These are phyloP conservation scores for Troides aeacus DNA, from an alignment of 2,888 invertebrate species.

Conservation along the genomic window DNA sequence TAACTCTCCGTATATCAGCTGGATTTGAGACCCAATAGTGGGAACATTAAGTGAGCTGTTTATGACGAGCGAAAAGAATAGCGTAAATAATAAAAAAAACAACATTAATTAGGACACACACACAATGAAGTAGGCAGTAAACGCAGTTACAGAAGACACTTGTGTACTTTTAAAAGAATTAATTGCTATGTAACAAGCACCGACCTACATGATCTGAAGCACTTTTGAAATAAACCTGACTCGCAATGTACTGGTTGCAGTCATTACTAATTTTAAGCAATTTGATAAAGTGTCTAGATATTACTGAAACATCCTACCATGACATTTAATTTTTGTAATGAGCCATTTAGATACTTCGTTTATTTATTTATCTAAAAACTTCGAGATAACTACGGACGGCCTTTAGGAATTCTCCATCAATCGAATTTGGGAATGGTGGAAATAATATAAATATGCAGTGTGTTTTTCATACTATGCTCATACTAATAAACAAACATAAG, in stretches of 20 bases:
- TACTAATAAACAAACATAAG: too few relatives aligned
- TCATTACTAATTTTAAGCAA: neutral
- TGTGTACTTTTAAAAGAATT: conserved; percentile 23
- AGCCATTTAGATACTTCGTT: neutral
- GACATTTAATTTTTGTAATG: neutral
- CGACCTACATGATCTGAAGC: conserved; percentile 29
- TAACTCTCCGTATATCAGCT: too few relatives aligned
- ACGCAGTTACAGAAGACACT: conserved; percentile 18
- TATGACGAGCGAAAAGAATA: neutral
- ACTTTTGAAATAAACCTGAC: conserved; percentile 20
- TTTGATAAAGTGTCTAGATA: neutral
- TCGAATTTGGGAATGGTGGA: too few relatives aligned
- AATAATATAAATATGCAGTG: too few relatives aligned
- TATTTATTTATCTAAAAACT: neutral
- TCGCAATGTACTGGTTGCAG: conserved; percentile 11
- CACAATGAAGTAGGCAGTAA: conserved; percentile 12
- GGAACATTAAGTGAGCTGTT: neutral
- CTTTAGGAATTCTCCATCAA: too few relatives aligned
- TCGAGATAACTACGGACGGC: too few relatives aligned
- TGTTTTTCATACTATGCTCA: too few relatives aligned
- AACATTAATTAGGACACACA: neutral
- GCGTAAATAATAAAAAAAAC: neutral
- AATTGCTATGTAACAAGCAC: conserved; percentile 27
- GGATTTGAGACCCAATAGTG: neutral
- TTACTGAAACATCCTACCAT: neutral